Conservation (phyloP, 2,797 vertebrate species). For the Semotilus atromaculatus region DNA sequence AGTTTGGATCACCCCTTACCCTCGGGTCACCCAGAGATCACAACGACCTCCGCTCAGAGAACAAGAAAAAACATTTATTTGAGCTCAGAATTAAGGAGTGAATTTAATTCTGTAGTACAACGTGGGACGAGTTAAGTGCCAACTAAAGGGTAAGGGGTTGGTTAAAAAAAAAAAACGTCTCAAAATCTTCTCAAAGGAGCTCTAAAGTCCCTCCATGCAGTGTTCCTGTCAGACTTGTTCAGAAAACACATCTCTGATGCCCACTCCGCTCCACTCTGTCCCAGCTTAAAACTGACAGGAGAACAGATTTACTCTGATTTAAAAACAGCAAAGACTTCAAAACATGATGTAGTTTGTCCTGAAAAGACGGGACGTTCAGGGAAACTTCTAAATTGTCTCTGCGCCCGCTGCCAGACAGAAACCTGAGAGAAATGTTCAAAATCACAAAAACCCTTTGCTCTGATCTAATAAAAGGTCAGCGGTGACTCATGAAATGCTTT, state of each 20-base stretch:
- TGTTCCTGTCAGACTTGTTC: constrained; percentile 26
- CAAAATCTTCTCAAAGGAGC: not conserved
- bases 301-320: constrained; percentile 37
- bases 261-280: not conserved
- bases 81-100: not conserved
- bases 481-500: constrained; percentile 62
- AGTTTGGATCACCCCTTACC: constrained; percentile 13
- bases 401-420: constrained; percentile 9
- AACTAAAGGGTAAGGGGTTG: not conserved
- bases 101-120: not conserved
- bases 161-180: not conserved
- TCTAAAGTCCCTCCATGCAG: not conserved
- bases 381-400: constrained; percentile 29
- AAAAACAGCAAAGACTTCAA: constrained; percentile 19
- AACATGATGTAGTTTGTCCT: constrained; percentile 37
- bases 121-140: not conserved
- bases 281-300: constrained; percentile 25
- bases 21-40: constrained; percentile 5
- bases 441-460: constrained; percentile 2
- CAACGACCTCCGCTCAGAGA: not conserved
- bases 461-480: constrained; percentile 58
- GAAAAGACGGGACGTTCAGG: not conserved
- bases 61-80: not conserved
- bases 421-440: constrained; percentile 32
- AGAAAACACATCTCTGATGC: constrained; percentile 28